phyloP scores from a whole-genome alignment of 2,888 invertebrate species.

The Saturnia japonica region DNA sequence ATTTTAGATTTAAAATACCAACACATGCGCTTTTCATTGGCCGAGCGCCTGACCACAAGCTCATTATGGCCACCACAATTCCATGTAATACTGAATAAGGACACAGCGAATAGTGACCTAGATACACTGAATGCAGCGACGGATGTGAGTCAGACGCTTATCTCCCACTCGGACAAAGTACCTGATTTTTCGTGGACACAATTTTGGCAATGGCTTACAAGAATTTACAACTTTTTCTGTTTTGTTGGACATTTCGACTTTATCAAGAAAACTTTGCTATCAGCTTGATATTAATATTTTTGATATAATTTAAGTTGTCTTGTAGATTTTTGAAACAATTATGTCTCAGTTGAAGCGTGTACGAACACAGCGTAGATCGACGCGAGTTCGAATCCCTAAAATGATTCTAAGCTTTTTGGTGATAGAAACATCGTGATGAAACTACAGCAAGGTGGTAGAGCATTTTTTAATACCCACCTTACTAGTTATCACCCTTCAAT shows the following conservation, averaged over 20 bases:
- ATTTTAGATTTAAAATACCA: not conserved
- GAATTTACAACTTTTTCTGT: conserved; percentile 5
- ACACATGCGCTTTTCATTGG: not conserved
- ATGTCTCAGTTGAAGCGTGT: too few relatives aligned
- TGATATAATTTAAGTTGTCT: not conserved
- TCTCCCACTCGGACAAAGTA: conserved; percentile 25
- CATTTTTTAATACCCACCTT: too few relatives aligned
- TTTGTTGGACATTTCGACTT: conserved; percentile 27
- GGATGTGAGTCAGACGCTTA: conserved; percentile 31
- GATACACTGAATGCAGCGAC: conserved; percentile 24
- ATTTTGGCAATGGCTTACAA: conserved; percentile 30
- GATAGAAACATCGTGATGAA: too few relatives aligned
- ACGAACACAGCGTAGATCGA: too few relatives aligned
- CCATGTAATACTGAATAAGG: conserved; percentile 27
- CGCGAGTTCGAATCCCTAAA: too few relatives aligned
- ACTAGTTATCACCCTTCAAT: too few relatives aligned
- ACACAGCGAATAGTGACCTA: conserved; percentile 33
- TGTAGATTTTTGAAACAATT: too few relatives aligned
- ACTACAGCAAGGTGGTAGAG: too few relatives aligned
- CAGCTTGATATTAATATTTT: not conserved
- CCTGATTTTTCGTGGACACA: conserved; percentile 30
- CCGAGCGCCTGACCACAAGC: conserved; percentile 10
- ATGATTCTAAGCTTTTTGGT: too few relatives aligned
- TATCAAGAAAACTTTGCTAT: conserved; percentile 22
- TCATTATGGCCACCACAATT: conserved; percentile 19